phyloP scores from a whole-genome alignment of 2,113 vertebrate species.

The Illadopsis cleaveri region DNA sequence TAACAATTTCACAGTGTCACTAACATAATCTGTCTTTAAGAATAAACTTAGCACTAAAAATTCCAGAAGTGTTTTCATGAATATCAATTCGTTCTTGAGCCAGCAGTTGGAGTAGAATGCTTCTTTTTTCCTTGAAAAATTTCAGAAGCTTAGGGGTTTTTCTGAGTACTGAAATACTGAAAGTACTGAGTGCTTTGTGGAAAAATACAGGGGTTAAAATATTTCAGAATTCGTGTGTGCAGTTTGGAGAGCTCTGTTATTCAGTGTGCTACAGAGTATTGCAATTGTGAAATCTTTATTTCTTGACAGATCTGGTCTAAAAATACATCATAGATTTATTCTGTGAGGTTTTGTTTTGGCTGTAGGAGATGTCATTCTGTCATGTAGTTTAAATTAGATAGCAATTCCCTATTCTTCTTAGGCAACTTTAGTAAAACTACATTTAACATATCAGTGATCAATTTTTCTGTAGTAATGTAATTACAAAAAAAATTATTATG shows the following conservation, averaged over 20 bases:
- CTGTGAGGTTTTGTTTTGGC: background rate
- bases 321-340: background rate
- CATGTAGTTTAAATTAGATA: background rate
- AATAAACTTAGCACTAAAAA: background rate
- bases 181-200: background rate
- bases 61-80: background rate
- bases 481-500: background rate
- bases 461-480: background rate
- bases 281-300: background rate
- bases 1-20: background rate
- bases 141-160: background rate
- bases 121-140: background rate
- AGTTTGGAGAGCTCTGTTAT: background rate
- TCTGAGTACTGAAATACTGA: background rate
- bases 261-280: background rate
- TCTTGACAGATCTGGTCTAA: background rate
- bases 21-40: background rate
- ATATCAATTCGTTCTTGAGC: background rate
- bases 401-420: background rate
- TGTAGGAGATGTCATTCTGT: background rate
- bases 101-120: background rate
- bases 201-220: background rate
- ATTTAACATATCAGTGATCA: background rate
- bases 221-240: background rate
- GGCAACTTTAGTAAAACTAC: background rate